Evolutionary conservation across 2,888 invertebrate species (phyloP).

Genomic region (Hyppa rectilinea): DNA sequence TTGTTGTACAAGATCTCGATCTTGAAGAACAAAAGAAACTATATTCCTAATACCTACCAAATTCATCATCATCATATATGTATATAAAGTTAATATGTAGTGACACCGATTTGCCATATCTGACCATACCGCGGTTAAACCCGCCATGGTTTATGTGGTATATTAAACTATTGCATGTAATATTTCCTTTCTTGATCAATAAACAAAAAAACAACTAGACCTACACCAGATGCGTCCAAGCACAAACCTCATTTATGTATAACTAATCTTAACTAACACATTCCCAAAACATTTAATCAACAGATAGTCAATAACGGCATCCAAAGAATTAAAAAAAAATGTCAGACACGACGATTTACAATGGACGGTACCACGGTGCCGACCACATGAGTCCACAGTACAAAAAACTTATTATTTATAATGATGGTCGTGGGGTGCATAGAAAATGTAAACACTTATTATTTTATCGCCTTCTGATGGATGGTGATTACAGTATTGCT

Average conservation of each 20-base stretch:
- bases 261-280: constrained; percentile 3
- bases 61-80: too few species aligned
- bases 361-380: constrained; percentile 57
- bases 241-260: neutral
- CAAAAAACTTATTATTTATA: constrained; percentile 82
- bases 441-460: constrained; percentile 84
- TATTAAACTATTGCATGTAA: too few species aligned
- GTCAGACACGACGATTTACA: constrained; percentile 40
- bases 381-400: constrained; percentile 80
- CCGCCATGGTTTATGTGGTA: too few species aligned
- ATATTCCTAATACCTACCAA: too few species aligned
- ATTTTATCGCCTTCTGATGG: constrained; percentile 84
- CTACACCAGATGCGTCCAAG: constrained; percentile 6
- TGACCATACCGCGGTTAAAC: too few species aligned
- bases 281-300: constrained; percentile 47
- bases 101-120: too few species aligned
- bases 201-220: too few species aligned
- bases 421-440: constrained; percentile 83
- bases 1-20: too few species aligned
- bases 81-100: too few species aligned
- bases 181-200: too few species aligned
- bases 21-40: too few species aligned
- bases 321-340: constrained; percentile 41
- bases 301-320: constrained; percentile 45
- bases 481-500: constrained; percentile 79